These are phyloP conservation scores for Agapornis canus DNA, from an alignment of 2,797 vertebrate genomes.

Conservation along the genomic window DNA sequence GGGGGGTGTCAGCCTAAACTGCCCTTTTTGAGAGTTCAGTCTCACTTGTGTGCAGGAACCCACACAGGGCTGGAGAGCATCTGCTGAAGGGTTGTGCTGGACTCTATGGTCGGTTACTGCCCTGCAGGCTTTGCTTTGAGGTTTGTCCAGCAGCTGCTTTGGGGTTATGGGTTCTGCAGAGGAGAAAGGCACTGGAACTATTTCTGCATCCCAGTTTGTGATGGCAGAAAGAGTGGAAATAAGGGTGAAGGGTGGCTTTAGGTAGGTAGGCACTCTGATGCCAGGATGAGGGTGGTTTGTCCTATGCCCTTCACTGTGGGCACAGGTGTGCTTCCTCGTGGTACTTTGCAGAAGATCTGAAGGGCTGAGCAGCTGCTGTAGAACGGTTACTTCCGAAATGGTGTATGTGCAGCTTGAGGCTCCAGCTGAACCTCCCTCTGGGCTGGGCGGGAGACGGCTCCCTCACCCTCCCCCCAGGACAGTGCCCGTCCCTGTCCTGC, in stretches of 20 bases:
- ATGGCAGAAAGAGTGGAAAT: neutral
- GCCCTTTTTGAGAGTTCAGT: neutral
- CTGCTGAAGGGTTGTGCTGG: neutral
- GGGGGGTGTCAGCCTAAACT: neutral
- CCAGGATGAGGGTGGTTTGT: neutral
- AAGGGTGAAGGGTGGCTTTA: neutral
- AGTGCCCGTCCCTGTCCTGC: neutral
- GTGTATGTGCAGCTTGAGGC: neutral
- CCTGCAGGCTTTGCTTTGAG: neutral
- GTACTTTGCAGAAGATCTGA: neutral
- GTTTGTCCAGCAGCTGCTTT: neutral
- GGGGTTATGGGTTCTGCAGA: neutral
- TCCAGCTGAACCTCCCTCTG: neutral
- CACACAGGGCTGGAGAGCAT: neutral
- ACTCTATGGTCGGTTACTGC: neutral
- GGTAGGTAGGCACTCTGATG: no score
- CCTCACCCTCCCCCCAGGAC: neutral
- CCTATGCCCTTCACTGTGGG: rapidly evolving
- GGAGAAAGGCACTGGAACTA: neutral
- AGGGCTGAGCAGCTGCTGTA: neutral
- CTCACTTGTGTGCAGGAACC: neutral
- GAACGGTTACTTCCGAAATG: neutral
- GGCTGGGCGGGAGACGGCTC: neutral
- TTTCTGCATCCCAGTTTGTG: neutral
- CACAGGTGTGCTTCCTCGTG: neutral